phyloP scores from a whole-genome alignment of 2,797 vertebrate species.

The Leptoclinus maculatus region DNA sequence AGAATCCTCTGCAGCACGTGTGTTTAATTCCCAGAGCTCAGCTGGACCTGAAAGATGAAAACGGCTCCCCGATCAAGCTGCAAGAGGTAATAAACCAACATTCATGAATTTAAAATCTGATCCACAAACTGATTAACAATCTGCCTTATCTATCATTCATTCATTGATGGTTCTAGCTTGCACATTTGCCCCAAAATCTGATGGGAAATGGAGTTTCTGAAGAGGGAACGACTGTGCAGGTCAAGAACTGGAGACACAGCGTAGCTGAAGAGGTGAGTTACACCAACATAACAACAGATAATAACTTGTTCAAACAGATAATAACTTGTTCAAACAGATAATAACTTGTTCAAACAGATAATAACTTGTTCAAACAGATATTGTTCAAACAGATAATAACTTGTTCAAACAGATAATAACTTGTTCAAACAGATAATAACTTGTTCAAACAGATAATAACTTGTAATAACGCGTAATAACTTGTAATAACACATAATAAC shows the following conservation, averaged over 20 bases:
- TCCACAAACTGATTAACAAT: too few species aligned
- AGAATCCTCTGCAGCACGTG: conserved; percentile 38
- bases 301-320: neutral
- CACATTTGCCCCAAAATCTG: conserved; percentile 42
- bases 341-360: neutral
- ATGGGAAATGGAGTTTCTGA: conserved; percentile 78
- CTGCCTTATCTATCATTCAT: too few species aligned
- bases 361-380: neutral
- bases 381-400: neutral
- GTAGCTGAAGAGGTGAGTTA: conserved; percentile 63
- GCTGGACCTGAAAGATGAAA: conserved; percentile 66
- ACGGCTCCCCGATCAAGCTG: conserved; percentile 57
- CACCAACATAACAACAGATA: neutral
- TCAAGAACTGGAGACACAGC: conserved; percentile 73
- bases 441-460: too few species aligned
- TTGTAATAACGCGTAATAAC: neutral
- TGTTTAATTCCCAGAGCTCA: conserved; percentile 61
- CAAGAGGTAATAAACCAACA: conserved; percentile 68
- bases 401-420: neutral
- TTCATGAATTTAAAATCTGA: too few species aligned
- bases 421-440: neutral
- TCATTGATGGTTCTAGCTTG: conserved; percentile 31
- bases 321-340: neutral
- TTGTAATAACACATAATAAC: neutral
- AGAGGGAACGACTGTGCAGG: conserved; percentile 33